Evolutionary conservation across 2,888 invertebrate genomes (phyloP).

Genomic region (Cosmia pyralina): DNA sequence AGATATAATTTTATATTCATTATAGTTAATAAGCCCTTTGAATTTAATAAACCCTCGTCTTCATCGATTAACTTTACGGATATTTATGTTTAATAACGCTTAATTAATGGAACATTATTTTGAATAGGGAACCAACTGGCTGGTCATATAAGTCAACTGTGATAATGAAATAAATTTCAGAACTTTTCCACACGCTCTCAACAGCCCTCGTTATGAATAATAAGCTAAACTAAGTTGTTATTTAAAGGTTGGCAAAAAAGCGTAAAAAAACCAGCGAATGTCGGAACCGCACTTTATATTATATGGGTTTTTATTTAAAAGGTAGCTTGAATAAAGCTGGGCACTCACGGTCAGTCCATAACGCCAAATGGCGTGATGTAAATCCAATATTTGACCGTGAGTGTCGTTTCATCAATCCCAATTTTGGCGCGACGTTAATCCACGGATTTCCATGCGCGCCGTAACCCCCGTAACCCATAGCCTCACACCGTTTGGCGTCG

Average conservation of each 20-base stretch:
- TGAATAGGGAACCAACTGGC: constrained; percentile 1
- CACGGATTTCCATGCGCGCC: no score
- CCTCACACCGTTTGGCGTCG: no score
- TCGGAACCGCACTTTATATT: neutral
- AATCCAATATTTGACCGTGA: no score
- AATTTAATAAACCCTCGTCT: constrained; percentile 36
- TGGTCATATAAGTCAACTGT: constrained; percentile 33
- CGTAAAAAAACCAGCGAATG: constrained; percentile 11
- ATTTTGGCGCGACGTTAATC: no score
- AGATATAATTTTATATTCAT: constrained; percentile 65
- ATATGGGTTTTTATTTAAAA: constrained; percentile 30
- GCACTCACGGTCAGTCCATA: no score
- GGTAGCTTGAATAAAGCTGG: constrained; percentile 7
- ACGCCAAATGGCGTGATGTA: no score
- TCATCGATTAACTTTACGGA: constrained; percentile 24
- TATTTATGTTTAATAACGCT: constrained; percentile 15
- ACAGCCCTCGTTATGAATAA: constrained; percentile 44
- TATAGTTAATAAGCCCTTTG: constrained; percentile 44
- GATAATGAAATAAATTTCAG: constrained; percentile 28
- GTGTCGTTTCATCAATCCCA: no score
- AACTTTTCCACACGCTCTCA: constrained; percentile 48
- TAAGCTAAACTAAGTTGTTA: constrained; percentile 32
- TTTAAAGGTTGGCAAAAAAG: constrained; percentile 16
- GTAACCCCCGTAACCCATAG: no score
- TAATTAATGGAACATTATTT: constrained; percentile 31